phyloP scores from a whole-genome alignment of 2,113 vertebrate species.

The Machaerirhynchus nigripectus region DNA sequence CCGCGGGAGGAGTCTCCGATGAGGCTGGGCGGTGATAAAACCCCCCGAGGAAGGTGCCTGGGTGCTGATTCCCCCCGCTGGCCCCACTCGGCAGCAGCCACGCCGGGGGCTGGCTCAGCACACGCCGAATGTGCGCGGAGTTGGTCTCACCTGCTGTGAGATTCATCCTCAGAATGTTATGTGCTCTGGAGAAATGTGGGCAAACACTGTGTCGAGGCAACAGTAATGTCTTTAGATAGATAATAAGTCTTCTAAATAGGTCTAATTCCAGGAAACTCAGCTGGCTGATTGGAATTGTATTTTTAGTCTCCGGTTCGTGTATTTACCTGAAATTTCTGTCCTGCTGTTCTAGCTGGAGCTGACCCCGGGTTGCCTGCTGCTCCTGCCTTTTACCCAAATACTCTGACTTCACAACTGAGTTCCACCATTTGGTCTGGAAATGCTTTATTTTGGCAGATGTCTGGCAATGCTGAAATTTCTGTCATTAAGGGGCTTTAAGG shows the following conservation, averaged over 20 bases:
- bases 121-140: accelerated
- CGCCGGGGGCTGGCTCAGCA: not conserved
- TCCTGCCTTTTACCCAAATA: not conserved
- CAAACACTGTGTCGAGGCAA: not conserved
- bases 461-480: not conserved
- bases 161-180: not conserved
- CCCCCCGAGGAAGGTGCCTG: not conserved
- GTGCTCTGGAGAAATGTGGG: not conserved
- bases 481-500: not conserved
- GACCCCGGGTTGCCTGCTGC: not conserved
- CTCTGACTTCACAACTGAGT: accelerated
- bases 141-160: not conserved
- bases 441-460: not conserved
- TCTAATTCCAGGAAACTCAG: not conserved
- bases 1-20: not conserved
- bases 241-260: not conserved
- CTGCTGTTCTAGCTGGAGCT: not conserved
- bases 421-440: not conserved
- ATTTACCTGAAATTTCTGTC: not conserved
- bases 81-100: accelerated
- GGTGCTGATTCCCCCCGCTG: not conserved
- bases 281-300: not conserved
- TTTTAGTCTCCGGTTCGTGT: not conserved
- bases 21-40: not conserved
- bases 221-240: not conserved